Base-by-base conservation (phyloP, 1,140 invertebrate genomes). In the Dendrolimus punctatus region DNA sequence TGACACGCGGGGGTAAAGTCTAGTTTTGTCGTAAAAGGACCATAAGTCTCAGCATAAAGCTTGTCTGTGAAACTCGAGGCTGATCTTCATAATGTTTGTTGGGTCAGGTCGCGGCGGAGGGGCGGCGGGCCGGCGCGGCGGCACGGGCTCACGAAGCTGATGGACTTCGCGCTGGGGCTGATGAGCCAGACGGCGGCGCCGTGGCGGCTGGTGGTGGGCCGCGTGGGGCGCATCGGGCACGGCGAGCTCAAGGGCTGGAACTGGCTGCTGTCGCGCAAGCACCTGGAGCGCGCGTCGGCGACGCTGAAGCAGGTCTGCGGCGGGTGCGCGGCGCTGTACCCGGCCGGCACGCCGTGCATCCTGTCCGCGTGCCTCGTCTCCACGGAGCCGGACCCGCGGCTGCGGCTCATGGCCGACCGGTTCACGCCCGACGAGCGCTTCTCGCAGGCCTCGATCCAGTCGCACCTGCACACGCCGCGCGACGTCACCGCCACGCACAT, bases 401-500 rank as follows among this genome's bases (percentile, higher is more conserved):
- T 99, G 50, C 92, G 96, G 55, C 90, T 99, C 42, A 97, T 99
- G 95, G 93, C 96, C 39, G 97, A 99, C 85, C 95, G 96, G 65
- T 96, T 96, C 74, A 96, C 95, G 43, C 95, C 95, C n/a, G 95
- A 96, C 73, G 95, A 96, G 80, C 90, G 95, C 51, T 96, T 96
- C 86, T 95, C 93, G 60, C 94, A 95, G 81, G 92, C 92, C 58
- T 94, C 93, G 49, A 94, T 94, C 73, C 92, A 96, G 86, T 93
- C 93, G 78, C 92, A 94, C 64, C 89, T 97, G 52, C 95, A 94
- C 48, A 98, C 96, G 47, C 96, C 96, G 5, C 93, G 97, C 67
- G 97, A 99, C 88, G 95, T 98, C 48, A 96, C 96, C 48, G 96
- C 95, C 74, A 99, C 98, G 48, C 98, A 99, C 82, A 99, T 99